These are phyloP conservation scores for Aphidius gifuensis DNA, from an alignment of 1,140 invertebrate species.

Conservation along the genomic window DNA sequence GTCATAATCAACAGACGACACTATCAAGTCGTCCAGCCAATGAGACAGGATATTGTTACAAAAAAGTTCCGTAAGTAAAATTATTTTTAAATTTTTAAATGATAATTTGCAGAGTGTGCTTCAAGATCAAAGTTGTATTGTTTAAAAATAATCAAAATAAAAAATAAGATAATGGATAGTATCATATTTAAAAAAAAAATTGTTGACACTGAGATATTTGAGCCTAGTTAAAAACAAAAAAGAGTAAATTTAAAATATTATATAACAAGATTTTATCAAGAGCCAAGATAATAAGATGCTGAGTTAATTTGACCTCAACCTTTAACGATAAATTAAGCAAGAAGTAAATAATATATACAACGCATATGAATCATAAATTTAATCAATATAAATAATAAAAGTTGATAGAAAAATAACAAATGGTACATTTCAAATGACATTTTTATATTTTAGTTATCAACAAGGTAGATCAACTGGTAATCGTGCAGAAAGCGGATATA, in stretches of 20 bases:
- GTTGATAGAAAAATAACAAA: no score
- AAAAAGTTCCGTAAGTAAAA: conserved; percentile 45
- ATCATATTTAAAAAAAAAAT: not conserved
- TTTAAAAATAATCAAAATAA: not conserved
- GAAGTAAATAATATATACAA: not conserved
- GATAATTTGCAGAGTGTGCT: not conserved
- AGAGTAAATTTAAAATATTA: no score
- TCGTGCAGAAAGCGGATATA: no score
- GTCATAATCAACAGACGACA: conserved; percentile 19
- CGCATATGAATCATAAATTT: not conserved
- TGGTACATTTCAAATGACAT: no score
- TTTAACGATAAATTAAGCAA: not conserved
- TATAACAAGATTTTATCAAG: no score
- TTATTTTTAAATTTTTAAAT: not conserved
- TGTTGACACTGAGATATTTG: no score
- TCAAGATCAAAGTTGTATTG: not conserved
- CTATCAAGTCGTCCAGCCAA: conserved; percentile 16
- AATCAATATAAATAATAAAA: not conserved
- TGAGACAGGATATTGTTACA: conserved; percentile 44
- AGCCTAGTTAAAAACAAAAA: no score
- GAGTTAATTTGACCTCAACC: conserved; percentile 11
- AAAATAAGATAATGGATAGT: not conserved
- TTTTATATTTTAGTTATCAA: no score
- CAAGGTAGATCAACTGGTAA: no score
- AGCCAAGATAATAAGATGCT: not conserved